Evolutionary conservation across 1,140 invertebrate species (phyloP).

Genomic region (Nymphalis io): DNA sequence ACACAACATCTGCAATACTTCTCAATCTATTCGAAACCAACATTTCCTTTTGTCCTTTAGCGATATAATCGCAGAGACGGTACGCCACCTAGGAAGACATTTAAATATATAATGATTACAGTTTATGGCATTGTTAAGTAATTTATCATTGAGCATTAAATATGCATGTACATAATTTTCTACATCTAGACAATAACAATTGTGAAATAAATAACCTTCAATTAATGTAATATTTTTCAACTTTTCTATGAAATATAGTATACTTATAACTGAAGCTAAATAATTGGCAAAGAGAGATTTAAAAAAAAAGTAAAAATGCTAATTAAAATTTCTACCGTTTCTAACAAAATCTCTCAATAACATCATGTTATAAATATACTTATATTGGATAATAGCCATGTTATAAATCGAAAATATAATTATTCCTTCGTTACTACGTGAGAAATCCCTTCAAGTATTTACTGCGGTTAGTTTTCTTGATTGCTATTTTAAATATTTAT

Average conservation of each 20-base stretch:
- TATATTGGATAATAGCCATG: too few relatives aligned
- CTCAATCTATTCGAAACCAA: conserved; percentile 68
- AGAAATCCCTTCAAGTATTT: too few relatives aligned
- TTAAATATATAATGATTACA: conserved; percentile 14
- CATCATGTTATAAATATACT: too few relatives aligned
- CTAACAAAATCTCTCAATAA: too few relatives aligned
- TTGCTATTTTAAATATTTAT: too few relatives aligned
- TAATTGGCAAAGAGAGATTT: not conserved
- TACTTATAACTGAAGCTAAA: not conserved
- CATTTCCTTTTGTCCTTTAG: conserved; percentile 70
- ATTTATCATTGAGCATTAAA: conserved; percentile 27
- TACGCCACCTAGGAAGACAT: conserved; percentile 64
- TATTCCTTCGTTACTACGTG: too few relatives aligned
- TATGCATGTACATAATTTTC: conserved; percentile 20
- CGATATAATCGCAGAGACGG: conserved; percentile 71
- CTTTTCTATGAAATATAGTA: conserved; percentile 14
- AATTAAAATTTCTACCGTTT: too few relatives aligned
- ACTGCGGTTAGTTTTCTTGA: too few relatives aligned
- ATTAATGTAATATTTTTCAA: conserved; percentile 15
- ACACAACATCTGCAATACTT: conserved; percentile 73
- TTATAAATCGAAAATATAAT: too few relatives aligned
- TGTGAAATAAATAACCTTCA: conserved; percentile 18
- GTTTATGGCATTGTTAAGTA: conserved; percentile 18
- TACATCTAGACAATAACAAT: conserved; percentile 26
- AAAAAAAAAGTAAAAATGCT: too few relatives aligned